Evolutionary conservation across 2,888 invertebrate genomes (phyloP), one percentile per base, ranked within the genome.

Genomic region (Acrobeloides nanus): DNA sequence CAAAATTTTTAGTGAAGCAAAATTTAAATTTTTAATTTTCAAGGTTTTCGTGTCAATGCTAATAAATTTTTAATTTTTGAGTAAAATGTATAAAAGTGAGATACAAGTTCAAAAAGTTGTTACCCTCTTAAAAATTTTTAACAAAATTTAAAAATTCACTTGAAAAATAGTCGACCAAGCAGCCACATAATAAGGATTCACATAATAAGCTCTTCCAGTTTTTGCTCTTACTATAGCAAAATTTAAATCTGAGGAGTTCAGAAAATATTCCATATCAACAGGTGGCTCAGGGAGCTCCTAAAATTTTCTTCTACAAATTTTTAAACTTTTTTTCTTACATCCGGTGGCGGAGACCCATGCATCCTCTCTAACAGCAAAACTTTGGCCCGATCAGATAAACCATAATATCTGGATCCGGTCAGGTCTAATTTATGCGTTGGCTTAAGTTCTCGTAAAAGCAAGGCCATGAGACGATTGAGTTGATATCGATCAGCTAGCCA

Each of bases 401-500:
- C 67, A 31, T 72, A 64, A 37, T 73, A 73, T 24, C 72, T 52
- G 6, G 69, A 53, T 25, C 74, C 72, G 29, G 55, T 62, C 21
- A 73, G 54, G 38, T 73, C 73, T 10, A 72, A 55, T 48, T 70
- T 69, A 38, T 66, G 59, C 6, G 45, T 54, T 1, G 68, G 69
- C 24, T 61, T 50, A 55, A 73, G 62, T 49, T 74, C 73, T 23
- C 66, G 57, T 18, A 74, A 61, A 26, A 68, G 62, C 17, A 68
- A 53, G n/a, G 64, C 61, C 35, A 74, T 56, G 20, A 72, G 53
- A 33, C 68, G 59, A 50, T 72, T 69, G 44, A 72, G 53, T 53
- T 71, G 64, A 57, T 72, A 73, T 45, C 70, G 57, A 58, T 72
- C 72, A 20, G 72, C 73, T 12, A 72, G 60, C 69, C 72, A 68